These are phyloP conservation scores for Masticophis lateralis DNA, from an alignment of 2,797 vertebrate species.

Conservation along the genomic window DNA sequence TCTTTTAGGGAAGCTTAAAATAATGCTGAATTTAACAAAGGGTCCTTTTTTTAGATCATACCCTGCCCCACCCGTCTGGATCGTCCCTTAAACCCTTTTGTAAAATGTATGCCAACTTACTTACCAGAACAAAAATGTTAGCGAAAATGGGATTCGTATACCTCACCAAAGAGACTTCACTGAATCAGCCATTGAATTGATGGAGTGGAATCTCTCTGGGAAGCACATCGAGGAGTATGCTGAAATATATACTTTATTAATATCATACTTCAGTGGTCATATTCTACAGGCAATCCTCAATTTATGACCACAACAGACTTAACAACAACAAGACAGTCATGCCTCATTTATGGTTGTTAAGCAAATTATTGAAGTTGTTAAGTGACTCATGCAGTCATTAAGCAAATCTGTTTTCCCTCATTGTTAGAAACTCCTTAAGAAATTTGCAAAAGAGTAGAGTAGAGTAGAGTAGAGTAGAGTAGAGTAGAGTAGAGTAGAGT, in stretches of 20 bases:
- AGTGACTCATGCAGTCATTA: neutral
- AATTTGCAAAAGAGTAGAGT: neutral
- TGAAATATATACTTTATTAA: neutral
- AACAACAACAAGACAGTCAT: neutral
- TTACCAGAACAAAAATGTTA: no score
- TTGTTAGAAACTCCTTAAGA: neutral
- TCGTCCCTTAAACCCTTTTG: neutral
- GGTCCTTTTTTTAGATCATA: neutral
- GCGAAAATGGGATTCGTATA: no score
- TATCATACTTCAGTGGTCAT: neutral
- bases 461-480: accelerated
- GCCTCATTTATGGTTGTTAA: neutral
- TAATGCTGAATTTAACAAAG: neutral
- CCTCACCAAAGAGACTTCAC: neutral
- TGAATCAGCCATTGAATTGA: neutral
- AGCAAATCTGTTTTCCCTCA: neutral
- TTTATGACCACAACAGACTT: neutral
- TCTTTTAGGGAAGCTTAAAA: neutral
- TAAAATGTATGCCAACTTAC: neutral
- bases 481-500: no score
- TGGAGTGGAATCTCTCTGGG: neutral
- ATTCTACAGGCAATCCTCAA: neutral
- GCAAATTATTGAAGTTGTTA: neutral
- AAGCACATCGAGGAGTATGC: neutral
- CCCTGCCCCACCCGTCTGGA: neutral